Evolutionary conservation across 2,888 invertebrate species (phyloP).

Genomic region (Limnephilus marmoratus): DNA sequence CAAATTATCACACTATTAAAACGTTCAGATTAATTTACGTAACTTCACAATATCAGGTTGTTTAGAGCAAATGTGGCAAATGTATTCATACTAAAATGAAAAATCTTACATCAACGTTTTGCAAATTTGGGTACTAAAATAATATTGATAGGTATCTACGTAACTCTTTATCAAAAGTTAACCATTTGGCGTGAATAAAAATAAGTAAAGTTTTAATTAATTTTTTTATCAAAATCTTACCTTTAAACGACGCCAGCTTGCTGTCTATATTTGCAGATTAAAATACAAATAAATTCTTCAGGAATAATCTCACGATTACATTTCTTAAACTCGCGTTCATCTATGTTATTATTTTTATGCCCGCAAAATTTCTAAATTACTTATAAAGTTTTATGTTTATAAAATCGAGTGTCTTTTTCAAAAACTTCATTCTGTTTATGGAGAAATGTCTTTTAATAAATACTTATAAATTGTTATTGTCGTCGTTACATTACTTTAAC

Average conservation of each 20-base stretch:
- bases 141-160: not conserved
- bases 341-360: not conserved
- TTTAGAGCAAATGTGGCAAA: too few relatives aligned
- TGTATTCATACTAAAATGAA: too few relatives aligned
- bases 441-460: slow-evolving; percentile 24
- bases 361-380: not conserved
- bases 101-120: too few relatives aligned
- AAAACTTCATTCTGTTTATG: not conserved
- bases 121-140: too few relatives aligned
- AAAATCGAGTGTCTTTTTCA: not conserved
- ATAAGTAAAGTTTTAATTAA: not conserved
- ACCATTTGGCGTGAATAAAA: not conserved
- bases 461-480: slow-evolving; percentile 30
- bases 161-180: not conserved
- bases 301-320: not conserved
- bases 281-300: slow-evolving; percentile 14
- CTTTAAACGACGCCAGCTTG: slow-evolving; percentile 65
- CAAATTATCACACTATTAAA: too few relatives aligned
- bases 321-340: not conserved
- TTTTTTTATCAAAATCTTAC: slow-evolving; percentile 41
- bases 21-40: too few relatives aligned
- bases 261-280: slow-evolving; percentile 3
- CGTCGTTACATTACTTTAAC: not conserved
- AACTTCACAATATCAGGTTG: not conserved
- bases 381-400: not conserved